Percentiles rank a stretch among this genome's conserved stretches.
Conservation (phyloP, 2,888 invertebrate species). For the Ennomos fuscantarius region DNA sequence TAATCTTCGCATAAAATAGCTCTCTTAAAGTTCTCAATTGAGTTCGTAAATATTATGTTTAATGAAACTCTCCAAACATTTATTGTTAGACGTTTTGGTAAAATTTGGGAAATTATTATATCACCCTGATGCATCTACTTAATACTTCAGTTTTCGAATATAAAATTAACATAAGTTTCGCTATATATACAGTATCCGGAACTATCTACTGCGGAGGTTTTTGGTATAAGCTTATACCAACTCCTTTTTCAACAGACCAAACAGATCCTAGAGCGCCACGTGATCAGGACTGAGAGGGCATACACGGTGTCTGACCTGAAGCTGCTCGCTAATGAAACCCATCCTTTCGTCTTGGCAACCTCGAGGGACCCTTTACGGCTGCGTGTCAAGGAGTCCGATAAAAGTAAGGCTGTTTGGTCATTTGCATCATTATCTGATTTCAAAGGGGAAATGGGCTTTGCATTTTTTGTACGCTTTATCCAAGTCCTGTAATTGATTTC, state of each 20-base stretch:
- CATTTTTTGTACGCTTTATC: slow-evolving; percentile 4
- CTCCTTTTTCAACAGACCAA: slow-evolving; percentile 86
- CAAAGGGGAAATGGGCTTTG: slow-evolving; percentile 15
- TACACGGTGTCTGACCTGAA: slow-evolving; percentile 93
- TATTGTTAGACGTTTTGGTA: too few relatives aligned
- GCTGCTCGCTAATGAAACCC: slow-evolving; percentile 88
- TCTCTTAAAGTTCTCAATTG: too few relatives aligned
- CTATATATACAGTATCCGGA: too few relatives aligned
- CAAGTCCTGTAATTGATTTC: slow-evolving; percentile 12
- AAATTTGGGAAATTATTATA: too few relatives aligned
- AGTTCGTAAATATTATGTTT: too few relatives aligned
- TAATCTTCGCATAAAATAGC: too few relatives aligned
- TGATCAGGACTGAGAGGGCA: slow-evolving; percentile 91
- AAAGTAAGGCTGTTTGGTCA: slow-evolving; percentile 77
- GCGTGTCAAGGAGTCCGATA: slow-evolving; percentile 90
- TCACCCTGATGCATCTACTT: too few relatives aligned
- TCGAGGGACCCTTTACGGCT: slow-evolving; percentile 90
- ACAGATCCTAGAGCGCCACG: slow-evolving; percentile 94
- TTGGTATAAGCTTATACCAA: too few relatives aligned
- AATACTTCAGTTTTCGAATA: too few relatives aligned
- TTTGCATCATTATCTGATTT: slow-evolving; percentile 48
- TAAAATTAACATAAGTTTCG: too few relatives aligned
- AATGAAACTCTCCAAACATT: too few relatives aligned
- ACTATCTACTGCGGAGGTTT: too few relatives aligned
- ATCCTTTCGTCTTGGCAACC: slow-evolving; percentile 88